Evolutionary conservation across 2,888 invertebrate species (phyloP).

Genomic region (Drosophila paranaensis): DNA sequence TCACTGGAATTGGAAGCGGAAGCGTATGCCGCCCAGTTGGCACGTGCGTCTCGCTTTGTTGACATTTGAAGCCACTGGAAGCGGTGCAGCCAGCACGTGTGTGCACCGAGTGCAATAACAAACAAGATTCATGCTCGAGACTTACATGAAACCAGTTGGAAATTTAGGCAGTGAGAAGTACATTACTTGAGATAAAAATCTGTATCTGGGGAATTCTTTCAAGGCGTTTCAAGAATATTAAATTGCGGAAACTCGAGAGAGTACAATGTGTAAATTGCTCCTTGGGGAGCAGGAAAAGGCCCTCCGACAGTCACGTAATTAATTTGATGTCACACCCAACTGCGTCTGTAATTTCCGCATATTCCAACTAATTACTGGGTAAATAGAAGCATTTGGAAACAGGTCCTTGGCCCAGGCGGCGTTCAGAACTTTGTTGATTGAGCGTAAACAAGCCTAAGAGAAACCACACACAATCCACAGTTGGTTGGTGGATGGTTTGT

Average conservation of each 20-base stretch:
- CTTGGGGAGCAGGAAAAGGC: not conserved
- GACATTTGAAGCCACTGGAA: constrained; percentile 51
- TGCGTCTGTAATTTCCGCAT: constrained; percentile 17
- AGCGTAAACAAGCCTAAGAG: constrained; percentile 56
- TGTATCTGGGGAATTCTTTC: not conserved
- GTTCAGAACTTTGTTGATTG: constrained; percentile 54
- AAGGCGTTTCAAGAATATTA: not conserved
- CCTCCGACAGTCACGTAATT: constrained; percentile 1
- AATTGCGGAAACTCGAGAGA: not conserved
- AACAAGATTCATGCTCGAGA: not conserved
- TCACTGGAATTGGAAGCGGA: constrained; percentile 51
- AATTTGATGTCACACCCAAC: constrained; percentile 41
- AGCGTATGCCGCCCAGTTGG: constrained; percentile 34
- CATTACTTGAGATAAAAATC: not conserved
- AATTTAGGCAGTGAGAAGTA: too few species aligned
- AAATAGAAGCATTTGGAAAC: constrained; percentile 51
- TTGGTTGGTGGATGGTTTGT: constrained; percentile 61
- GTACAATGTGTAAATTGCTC: not conserved
- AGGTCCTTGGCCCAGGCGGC: constrained; percentile 43
- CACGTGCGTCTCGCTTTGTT: constrained; percentile 76
- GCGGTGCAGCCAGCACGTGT: constrained; percentile 45
- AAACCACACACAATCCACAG: constrained; percentile 62
- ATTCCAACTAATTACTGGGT: constrained; percentile 57
- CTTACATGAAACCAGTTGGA: not conserved
- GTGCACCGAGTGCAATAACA: constrained; percentile 25